These are phyloP conservation scores for Erynnis tages DNA, from an alignment of 2,888 invertebrate species.

Conservation along the genomic window DNA sequence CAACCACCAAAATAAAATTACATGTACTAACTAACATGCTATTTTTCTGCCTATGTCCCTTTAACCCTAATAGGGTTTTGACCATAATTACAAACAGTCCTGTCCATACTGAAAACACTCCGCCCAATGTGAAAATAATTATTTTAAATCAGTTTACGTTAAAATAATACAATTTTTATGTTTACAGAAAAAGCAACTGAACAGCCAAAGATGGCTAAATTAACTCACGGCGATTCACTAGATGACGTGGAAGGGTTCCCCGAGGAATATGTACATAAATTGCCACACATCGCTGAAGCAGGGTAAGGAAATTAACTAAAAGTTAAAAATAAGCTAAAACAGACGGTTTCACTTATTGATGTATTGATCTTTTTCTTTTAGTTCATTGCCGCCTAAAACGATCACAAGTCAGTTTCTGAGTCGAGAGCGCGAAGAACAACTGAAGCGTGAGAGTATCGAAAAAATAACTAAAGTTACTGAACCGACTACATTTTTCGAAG, in stretches of 20 bases:
- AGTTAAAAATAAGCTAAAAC: background rate
- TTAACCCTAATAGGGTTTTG: no score
- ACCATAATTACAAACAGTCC: no score
- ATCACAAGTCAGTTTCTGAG: constrained; percentile 56
- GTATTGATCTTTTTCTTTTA: constrained; percentile 37
- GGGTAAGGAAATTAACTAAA: constrained; percentile 48
- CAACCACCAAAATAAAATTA: no score
- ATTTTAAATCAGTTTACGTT: no score
- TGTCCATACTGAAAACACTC: no score
- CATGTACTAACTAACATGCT: no score
- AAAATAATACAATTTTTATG: background rate
- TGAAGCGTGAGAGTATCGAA: constrained; percentile 52
- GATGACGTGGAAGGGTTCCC: constrained; percentile 79
- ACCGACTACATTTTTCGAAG: constrained; percentile 2
- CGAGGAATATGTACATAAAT: constrained; percentile 71
- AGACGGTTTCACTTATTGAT: background rate
- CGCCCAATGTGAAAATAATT: no score
- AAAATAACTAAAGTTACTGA: background rate
- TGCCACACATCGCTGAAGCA: constrained; percentile 74
- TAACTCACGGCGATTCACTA: constrained; percentile 74
- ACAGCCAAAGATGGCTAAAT: constrained; percentile 52
- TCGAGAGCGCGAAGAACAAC: constrained; percentile 65
- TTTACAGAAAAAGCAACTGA: constrained; percentile 53
- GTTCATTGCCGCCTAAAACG: constrained; percentile 52
- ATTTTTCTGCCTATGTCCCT: no score